Conservation (phyloP, 30 jellyfish, hydroid and myxozoan genomes). For the Mastigias papua region DNA sequence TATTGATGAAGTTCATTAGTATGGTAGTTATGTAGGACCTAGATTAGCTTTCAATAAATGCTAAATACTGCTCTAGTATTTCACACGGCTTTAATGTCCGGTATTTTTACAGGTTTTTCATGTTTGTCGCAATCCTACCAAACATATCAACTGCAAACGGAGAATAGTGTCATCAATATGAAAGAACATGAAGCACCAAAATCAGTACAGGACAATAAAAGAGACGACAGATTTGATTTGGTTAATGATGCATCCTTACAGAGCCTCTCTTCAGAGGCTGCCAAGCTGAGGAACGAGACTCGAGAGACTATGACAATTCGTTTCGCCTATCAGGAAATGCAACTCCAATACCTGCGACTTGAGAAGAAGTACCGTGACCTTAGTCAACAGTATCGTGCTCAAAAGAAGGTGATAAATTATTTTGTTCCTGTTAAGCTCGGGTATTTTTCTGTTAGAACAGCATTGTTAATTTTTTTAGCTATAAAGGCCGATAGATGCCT, state of each 20-base stretch:
- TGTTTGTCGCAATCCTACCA: background rate
- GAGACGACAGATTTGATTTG: background rate
- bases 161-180: background rate
- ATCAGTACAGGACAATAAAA: background rate
- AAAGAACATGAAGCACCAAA: background rate
- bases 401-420: slow-evolving; percentile 55
- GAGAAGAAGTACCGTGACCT: slow-evolving; percentile 57
- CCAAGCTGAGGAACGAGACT: background rate
- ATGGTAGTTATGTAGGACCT: background rate
- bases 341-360: slow-evolving; percentile 36
- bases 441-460: no score
- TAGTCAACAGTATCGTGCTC: slow-evolving; percentile 40
- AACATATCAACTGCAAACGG: background rate
- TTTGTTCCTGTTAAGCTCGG: no score
- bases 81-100: background rate
- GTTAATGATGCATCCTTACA: background rate
- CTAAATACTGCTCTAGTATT: no score
- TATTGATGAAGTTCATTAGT: no score
- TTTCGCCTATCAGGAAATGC: slow-evolving; percentile 57
- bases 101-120: background rate
- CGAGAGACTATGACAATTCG: slow-evolving; percentile 12
- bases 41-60: background rate
- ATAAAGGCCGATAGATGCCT: no score
- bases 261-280: background rate
- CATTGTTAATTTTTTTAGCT: no score